Conservation (phyloP, 1,140 invertebrate genomes). For the Drosophila albomicans region DNA sequence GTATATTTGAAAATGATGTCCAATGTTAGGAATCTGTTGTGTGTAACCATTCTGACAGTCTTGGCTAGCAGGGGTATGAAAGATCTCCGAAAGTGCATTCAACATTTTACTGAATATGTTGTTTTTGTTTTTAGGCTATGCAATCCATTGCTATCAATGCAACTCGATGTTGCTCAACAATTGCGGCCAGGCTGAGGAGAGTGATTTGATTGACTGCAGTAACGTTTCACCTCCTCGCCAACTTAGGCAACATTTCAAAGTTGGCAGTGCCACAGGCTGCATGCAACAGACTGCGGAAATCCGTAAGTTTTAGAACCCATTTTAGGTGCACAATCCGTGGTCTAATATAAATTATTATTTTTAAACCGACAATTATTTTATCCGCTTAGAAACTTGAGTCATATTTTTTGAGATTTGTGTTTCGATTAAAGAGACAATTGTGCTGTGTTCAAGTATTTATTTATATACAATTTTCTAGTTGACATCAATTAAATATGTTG, state of each 20-base stretch:
- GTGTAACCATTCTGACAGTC: slow-evolving; percentile 64
- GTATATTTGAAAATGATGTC: too few species aligned
- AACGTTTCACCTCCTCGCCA: slow-evolving; percentile 58
- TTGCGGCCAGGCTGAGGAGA: slow-evolving; percentile 60
- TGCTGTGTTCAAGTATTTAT: slow-evolving; percentile 1
- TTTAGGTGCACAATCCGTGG: too few species aligned
- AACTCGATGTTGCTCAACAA: slow-evolving; percentile 55
- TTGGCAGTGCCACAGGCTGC: too few species aligned
- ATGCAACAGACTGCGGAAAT: too few species aligned
- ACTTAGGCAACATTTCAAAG: slow-evolving; percentile 42
- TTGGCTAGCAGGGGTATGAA: slow-evolving; percentile 66
- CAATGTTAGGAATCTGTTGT: slow-evolving; percentile 59
- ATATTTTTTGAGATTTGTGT: too few species aligned
- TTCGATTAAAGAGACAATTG: too few species aligned
- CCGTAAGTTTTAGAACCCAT: too few species aligned
- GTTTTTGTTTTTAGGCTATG: slow-evolving; percentile 53
- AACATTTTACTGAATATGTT: background rate
- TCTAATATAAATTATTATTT: too few species aligned
- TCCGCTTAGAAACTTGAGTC: too few species aligned
- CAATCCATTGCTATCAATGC: slow-evolving; percentile 76
- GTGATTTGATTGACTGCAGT: slow-evolving; percentile 59
- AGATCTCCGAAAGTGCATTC: background rate
- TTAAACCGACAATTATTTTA: too few species aligned
- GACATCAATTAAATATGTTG: slow-evolving; percentile 13
- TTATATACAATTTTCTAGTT: background rate